Evolutionary conservation across 2,888 invertebrate genomes (phyloP).

Genomic region (Morpho achilles): DNA sequence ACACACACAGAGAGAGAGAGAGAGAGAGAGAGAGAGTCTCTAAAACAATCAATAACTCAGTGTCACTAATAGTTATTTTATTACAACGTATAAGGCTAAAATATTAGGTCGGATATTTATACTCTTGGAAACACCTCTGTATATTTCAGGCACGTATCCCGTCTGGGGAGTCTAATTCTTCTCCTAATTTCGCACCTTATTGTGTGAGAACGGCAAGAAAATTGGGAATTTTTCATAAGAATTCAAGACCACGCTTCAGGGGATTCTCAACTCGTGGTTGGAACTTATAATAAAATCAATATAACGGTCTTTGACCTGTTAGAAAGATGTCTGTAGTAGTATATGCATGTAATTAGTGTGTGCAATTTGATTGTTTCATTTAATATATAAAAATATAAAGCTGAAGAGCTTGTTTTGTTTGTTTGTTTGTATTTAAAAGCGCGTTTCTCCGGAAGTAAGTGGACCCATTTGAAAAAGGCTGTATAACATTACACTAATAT

Average conservation of each 20-base stretch:
- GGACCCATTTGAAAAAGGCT: no score
- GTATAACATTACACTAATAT: no score
- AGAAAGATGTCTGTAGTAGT: neutral
- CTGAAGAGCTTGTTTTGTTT: no score
- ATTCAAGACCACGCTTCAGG: conserved; percentile 45
- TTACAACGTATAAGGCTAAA: conserved; percentile 1
- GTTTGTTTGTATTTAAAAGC: no score
- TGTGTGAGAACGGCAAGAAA: conserved; percentile 62
- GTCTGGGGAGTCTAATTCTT: conserved; percentile 70
- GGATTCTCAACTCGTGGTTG: conserved; percentile 23
- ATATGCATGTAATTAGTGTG: no score
- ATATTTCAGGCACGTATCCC: conserved; percentile 60
- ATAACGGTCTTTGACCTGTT: conserved; percentile 17
- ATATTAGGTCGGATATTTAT: conserved; percentile 29
- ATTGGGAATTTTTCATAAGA: conserved; percentile 62
- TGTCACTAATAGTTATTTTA: no score
- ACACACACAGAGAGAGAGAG: no score
- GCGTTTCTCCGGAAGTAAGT: no score
- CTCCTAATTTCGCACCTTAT: conserved; percentile 77
- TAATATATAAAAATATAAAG: no score
- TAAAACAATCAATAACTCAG: neutral
- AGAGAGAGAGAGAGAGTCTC: no score
- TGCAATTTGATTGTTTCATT: no score
- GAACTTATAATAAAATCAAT: conserved; percentile 24
- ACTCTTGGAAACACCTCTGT: conserved; percentile 37